Conservation (phyloP, 2,888 invertebrate species). For the Chaetogeoica ovagalla region DNA sequence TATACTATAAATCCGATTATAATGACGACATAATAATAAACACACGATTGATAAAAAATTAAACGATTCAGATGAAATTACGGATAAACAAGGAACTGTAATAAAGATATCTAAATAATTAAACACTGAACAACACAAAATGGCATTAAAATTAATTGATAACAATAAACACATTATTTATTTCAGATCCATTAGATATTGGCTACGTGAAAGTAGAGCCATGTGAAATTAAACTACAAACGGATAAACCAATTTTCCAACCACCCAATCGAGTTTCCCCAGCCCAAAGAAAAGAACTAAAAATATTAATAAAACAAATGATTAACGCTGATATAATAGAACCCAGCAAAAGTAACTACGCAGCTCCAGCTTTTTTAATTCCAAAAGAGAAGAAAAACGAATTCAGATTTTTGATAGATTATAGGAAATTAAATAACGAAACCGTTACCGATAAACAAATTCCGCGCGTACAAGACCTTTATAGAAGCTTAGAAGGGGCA, state of each 20-base stretch:
- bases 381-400: conserved; percentile 15
- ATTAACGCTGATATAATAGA: not conserved
- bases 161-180: not conserved
- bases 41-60: too few relatives aligned
- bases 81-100: not conserved
- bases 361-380: conserved; percentile 10
- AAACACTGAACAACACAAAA: not conserved
- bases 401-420: conserved; percentile 23
- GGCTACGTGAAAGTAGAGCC: conserved; percentile 13
- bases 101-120: not conserved
- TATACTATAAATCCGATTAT: too few relatives aligned
- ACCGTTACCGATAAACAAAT: conserved; percentile 14
- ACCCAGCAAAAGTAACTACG: not conserved
- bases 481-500: conserved; percentile 8
- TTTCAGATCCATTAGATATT: conserved; percentile 4
- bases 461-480: conserved; percentile 2
- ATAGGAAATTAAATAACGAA: conserved; percentile 19
- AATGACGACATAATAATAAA: too few relatives aligned
- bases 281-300: not conserved
- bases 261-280: not conserved
- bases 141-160: too few relatives aligned
- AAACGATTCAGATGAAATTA: not conserved
- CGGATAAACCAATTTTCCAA: conserved; percentile 5
- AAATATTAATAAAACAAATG: conserved; percentile 3
- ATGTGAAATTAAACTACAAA: conserved; percentile 32